Percentiles rank a stretch among this genome's conserved stretches.
phyloP scores from a whole-genome alignment of 2,113 vertebrate species.

The Oceanodroma tethys region DNA sequence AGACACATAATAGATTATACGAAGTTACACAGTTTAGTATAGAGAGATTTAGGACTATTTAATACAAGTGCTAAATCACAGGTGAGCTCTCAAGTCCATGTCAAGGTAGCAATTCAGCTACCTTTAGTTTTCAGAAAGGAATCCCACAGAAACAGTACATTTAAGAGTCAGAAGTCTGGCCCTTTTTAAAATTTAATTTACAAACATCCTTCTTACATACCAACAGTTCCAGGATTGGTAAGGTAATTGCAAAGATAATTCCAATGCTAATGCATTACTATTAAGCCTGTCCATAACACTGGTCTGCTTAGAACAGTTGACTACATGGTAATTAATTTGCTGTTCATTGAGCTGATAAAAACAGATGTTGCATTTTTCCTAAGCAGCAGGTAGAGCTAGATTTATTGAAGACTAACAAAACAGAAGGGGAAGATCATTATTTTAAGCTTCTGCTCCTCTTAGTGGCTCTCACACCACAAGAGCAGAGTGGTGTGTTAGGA shows the following conservation, averaged over 20 bases:
- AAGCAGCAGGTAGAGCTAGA: background rate
- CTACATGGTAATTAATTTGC: background rate
- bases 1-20: background rate
- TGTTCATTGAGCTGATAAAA: background rate
- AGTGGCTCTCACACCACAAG: background rate
- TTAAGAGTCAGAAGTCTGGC: background rate
- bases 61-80: background rate
- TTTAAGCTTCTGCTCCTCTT: background rate
- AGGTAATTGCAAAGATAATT: background rate
- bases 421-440: background rate
- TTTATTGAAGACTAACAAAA: background rate
- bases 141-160: background rate
- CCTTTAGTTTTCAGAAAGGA: background rate
- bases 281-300: background rate
- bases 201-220: background rate
- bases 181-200: background rate
- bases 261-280: background rate
- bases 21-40: background rate
- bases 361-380: background rate
- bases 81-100: background rate
- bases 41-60: background rate
- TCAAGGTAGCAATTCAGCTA: background rate
- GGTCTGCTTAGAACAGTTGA: background rate
- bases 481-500: background rate
- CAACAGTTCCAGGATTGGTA: background rate